Evolutionary conservation across 30 jellyfish, hydroid and myxozoan genomes (phyloP).

Genomic region (Calvadosia cruxmelitensis): DNA sequence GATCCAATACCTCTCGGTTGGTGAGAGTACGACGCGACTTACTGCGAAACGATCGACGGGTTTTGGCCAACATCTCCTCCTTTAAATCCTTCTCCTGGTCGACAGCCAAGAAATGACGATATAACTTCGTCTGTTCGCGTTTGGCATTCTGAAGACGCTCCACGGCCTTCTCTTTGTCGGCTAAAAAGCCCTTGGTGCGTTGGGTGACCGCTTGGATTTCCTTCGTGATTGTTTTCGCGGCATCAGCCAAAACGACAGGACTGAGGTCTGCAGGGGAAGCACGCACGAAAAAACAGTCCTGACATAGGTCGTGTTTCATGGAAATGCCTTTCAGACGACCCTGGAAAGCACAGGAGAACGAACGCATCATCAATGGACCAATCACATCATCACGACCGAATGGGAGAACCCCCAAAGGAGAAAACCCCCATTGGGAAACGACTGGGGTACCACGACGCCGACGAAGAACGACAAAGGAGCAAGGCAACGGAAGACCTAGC

Average conservation of each 20-base stretch:
- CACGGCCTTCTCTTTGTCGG: not conserved
- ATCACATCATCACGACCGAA: not conserved
- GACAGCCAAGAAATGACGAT: not conserved
- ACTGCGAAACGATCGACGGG: not conserved
- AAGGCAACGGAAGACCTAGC: not conserved
- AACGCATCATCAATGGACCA: too few species aligned
- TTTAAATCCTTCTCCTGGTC: not conserved
- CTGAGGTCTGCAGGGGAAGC: conserved; percentile 2
- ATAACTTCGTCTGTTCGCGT: not conserved
- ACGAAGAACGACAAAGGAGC: too few species aligned
- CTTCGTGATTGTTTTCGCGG: not conserved
- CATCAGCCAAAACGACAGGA: not conserved
- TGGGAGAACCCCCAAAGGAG: not conserved
- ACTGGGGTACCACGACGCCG: too few species aligned
- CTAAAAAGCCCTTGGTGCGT: not conserved
- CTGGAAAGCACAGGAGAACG: too few species aligned
- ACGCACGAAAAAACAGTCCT: not conserved
- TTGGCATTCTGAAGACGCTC: not conserved
- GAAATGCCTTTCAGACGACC: not conserved
- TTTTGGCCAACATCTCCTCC: not conserved
- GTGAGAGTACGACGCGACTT: not conserved
- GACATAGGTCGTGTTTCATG: not conserved
- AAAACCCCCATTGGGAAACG: too few species aligned
- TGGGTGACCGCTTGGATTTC: not conserved
- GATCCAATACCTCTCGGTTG: not conserved